Evolutionary conservation across 2,888 invertebrate genomes (phyloP).

Genomic region (Pristionchus japonicus): DNA sequence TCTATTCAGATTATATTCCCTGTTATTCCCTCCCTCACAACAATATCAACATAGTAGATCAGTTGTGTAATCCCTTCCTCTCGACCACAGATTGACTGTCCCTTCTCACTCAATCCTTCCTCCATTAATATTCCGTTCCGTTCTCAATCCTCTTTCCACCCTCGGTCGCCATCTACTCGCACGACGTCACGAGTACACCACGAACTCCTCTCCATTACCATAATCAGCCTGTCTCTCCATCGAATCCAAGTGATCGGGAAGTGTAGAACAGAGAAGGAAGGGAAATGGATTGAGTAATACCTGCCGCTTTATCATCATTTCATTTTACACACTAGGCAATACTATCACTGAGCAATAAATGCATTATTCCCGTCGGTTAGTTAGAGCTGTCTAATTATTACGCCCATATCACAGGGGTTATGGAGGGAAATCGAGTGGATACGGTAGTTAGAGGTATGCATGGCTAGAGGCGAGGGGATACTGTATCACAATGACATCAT

Average conservation of each 20-base stretch:
- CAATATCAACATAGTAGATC: conserved; percentile 2
- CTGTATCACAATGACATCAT: conserved; percentile 8
- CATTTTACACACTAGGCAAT: background rate
- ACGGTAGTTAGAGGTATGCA: background rate
- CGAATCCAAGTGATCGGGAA: background rate
- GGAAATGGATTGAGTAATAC: no score
- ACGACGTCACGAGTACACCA: conserved; percentile 29
- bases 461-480: conserved; percentile 15
- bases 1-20: background rate
- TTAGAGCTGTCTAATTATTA: background rate
- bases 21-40: conserved; percentile 5
- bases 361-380: conserved; percentile 20
- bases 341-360: conserved; percentile 11
- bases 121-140: conserved; percentile 34
- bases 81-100: background rate
- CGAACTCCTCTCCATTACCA: conserved; percentile 19
- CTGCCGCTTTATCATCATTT: background rate
- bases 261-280: background rate
- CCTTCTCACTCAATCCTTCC: background rate
- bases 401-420: conserved; percentile 12
- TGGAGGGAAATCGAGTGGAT: background rate
- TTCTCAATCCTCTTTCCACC: conserved; percentile 22
- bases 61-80: background rate
- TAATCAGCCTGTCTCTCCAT: background rate
- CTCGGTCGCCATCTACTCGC: background rate